These are phyloP conservation scores for Argynnis bischoffii DNA, from an alignment of 2,888 invertebrate species.

Conservation along the genomic window DNA sequence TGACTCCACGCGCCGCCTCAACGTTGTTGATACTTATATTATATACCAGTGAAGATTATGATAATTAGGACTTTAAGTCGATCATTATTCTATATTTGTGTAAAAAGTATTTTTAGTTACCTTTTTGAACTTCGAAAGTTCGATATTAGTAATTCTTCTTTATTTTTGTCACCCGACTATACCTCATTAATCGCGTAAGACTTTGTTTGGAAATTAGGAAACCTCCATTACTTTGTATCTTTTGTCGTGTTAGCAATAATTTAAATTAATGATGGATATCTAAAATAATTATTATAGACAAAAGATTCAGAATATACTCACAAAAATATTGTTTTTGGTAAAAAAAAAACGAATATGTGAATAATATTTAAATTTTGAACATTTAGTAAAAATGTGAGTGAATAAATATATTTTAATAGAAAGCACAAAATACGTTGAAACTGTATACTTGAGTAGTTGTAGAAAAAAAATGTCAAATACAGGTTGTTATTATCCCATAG, in stretches of 20 bases:
- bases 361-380: slow-evolving; percentile 12
- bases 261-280: slow-evolving; percentile 16
- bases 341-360: not conserved
- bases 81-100: slow-evolving; percentile 64
- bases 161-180: slow-evolving; percentile 60
- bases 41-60: slow-evolving; percentile 72
- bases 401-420: slow-evolving; percentile 27
- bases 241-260: slow-evolving; percentile 21
- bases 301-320: slow-evolving; percentile 13
- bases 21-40: slow-evolving; percentile 62
- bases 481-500: slow-evolving; percentile 28
- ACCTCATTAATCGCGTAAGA: slow-evolving; percentile 75
- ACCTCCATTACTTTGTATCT: slow-evolving; percentile 30
- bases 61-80: slow-evolving; percentile 77
- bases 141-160: slow-evolving; percentile 65
- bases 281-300: slow-evolving; percentile 3
- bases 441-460: slow-evolving; percentile 21
- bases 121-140: slow-evolving; percentile 78
- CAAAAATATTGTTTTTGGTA: slow-evolving; percentile 4
- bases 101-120: slow-evolving; percentile 75
- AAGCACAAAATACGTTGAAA: slow-evolving; percentile 23
- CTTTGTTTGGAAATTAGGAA: slow-evolving; percentile 31
- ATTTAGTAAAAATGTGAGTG: slow-evolving; percentile 7
- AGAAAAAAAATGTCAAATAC: slow-evolving; percentile 12
- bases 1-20: slow-evolving; percentile 44